These are phyloP conservation scores for Yponomeuta sedellus DNA, from an alignment of 2,888 invertebrate genomes.

Conservation along the genomic window DNA sequence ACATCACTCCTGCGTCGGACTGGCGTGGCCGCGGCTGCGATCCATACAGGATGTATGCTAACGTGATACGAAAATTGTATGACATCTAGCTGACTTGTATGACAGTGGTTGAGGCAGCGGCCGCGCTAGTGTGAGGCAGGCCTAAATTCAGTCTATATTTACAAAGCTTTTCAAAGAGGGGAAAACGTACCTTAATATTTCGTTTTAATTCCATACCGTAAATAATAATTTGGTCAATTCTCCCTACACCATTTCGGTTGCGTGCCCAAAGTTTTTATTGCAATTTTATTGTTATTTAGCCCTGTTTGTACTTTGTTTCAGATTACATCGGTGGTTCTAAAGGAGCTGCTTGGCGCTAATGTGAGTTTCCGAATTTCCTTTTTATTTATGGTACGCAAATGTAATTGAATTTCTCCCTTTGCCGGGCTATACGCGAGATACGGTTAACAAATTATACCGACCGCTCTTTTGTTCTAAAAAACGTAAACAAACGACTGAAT, in stretches of 20 bases:
- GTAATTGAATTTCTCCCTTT: constrained; percentile 54
- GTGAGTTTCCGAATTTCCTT: constrained; percentile 69
- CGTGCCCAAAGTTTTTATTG: constrained; percentile 75
- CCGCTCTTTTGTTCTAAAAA: constrained; percentile 15
- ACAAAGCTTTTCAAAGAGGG: constrained; percentile 46
- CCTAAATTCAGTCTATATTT: constrained; percentile 17
- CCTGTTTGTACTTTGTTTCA: constrained; percentile 76
- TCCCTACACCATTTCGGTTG: constrained; percentile 69
- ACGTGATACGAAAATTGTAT: too few relatives aligned
- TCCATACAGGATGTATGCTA: too few relatives aligned
- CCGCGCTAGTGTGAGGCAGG: too few relatives aligned
- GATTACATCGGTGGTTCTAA: constrained; percentile 73
- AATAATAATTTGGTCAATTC: constrained; percentile 76
- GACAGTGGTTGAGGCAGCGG: too few relatives aligned
- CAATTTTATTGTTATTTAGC: constrained; percentile 76
- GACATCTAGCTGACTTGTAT: too few relatives aligned
- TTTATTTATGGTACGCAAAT: constrained; percentile 55
- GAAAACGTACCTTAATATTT: constrained; percentile 62
- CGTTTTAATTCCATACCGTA: constrained; percentile 71
- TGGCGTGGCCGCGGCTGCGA: too few relatives aligned
- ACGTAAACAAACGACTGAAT: not conserved
- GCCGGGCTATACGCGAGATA: constrained; percentile 18
- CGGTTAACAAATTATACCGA: constrained; percentile 11
- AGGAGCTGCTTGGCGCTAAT: constrained; percentile 67
- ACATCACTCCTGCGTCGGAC: too few relatives aligned